Evolutionary conservation across 2,113 vertebrate genomes (phyloP).

Genomic region (Recurvirostra avosetta): DNA sequence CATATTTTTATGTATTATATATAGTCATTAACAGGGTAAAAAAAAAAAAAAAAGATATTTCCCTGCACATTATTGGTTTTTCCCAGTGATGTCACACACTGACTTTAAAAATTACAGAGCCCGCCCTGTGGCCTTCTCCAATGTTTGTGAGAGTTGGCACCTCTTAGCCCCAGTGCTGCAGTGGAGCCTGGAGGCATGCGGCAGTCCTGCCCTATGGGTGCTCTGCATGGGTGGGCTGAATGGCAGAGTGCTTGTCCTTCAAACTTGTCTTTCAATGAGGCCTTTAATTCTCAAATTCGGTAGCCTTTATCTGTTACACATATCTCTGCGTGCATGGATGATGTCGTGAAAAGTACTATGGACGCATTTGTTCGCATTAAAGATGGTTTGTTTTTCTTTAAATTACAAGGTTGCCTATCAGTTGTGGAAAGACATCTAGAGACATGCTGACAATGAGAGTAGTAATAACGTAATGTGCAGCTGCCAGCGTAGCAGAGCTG

Average conservation of each 20-base stretch:
- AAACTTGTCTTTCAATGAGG: not conserved
- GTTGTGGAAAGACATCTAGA: not conserved
- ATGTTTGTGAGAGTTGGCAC: not conserved
- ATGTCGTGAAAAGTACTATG: not conserved
- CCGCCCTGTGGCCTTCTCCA: not conserved
- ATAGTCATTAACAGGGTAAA: not conserved
- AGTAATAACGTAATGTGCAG: not conserved
- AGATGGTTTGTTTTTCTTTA: not conserved
- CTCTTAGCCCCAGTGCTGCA: fast-evolving
- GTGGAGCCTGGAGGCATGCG: not conserved
- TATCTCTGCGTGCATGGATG: not conserved
- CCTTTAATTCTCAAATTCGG: not conserved
- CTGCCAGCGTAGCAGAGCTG: not conserved
- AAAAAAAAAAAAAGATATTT: not conserved
- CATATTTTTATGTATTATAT: not conserved
- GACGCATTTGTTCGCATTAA: not conserved
- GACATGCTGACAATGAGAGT: not conserved
- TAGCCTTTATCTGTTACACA: not conserved
- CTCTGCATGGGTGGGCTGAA: not conserved
- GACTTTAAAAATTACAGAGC: not conserved
- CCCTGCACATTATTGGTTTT: not conserved
- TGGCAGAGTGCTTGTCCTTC: not conserved
- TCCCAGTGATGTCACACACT: not conserved
- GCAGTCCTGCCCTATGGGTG: not conserved
- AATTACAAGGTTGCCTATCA: not conserved